Percentiles rank a stretch among this genome's conserved stretches.
Evolutionary conservation across 2,113 vertebrate species (phyloP).

Genomic region (Myotis davidii): DNA sequence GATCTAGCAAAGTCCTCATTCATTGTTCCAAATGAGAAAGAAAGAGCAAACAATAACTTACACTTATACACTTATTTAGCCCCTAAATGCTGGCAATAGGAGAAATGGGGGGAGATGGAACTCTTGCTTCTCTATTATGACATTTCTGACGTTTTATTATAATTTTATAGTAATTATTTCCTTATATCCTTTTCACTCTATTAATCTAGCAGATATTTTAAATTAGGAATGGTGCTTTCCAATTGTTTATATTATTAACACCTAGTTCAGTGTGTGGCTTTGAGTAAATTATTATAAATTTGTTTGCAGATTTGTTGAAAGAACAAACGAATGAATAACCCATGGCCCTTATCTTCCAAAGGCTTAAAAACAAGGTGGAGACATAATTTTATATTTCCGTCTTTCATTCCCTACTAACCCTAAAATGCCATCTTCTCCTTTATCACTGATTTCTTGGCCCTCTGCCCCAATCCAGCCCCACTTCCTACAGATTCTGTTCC

Average conservation of each 20-base stretch:
- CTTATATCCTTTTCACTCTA: not conserved
- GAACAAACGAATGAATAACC: not conserved
- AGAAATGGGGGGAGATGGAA: not conserved
- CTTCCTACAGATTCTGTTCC: not conserved
- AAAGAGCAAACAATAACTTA: not conserved
- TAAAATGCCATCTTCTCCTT: not conserved
- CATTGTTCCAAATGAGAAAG: not conserved
- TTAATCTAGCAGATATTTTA: constrained; percentile 3
- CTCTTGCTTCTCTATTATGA: not conserved
- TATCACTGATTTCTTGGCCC: not conserved
- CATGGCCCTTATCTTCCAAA: not conserved
- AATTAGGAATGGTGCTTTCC: not conserved
- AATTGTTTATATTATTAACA: not conserved
- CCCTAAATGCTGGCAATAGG: not conserved
- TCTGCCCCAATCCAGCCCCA: not conserved
- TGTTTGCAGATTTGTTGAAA: constrained; percentile 14
- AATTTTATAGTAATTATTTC: not conserved
- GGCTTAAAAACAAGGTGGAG: not conserved
- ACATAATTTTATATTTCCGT: not conserved
- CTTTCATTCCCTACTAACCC: not conserved
- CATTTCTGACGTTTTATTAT: not conserved
- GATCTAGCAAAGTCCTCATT: not conserved
- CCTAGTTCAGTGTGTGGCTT: not conserved
- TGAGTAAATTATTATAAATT: not conserved
- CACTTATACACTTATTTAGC: not conserved